Percentiles rank a stretch among this genome's conserved stretches.
Evolutionary conservation across 2,113 vertebrate species (phyloP).

Genomic region (Todiramphus saurophagus): DNA sequence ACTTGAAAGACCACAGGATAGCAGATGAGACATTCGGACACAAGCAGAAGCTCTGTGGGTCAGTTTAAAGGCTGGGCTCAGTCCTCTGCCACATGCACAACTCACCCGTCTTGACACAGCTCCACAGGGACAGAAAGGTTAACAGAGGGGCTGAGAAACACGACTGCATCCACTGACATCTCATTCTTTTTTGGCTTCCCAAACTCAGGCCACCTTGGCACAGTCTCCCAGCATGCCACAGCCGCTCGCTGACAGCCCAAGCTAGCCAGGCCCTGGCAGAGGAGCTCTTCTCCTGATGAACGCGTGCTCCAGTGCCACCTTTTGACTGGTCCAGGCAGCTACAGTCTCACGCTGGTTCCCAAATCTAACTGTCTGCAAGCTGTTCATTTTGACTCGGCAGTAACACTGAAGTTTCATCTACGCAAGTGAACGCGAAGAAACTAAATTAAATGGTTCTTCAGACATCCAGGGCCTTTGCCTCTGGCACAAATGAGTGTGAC

Average conservation of each 20-base stretch:
- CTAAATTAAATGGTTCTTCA: accelerated
- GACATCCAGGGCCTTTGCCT: not conserved
- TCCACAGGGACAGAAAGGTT: accelerated
- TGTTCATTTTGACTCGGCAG: too few species aligned
- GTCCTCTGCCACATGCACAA: not conserved
- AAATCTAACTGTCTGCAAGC: not conserved
- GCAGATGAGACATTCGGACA: not conserved
- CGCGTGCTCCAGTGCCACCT: not conserved
- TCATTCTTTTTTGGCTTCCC: not conserved
- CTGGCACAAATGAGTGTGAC: not conserved
- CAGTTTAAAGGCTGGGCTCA: not conserved
- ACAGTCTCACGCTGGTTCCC: not conserved
- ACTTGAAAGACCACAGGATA: not conserved
- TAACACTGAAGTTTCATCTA: accelerated
- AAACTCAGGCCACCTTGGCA: not conserved
- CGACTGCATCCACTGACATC: not conserved
- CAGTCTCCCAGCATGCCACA: accelerated
- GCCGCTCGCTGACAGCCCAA: accelerated
- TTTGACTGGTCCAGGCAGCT: not conserved
- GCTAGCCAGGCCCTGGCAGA: not conserved
- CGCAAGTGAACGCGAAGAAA: accelerated
- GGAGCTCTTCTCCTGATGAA: not conserved
- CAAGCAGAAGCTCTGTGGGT: not conserved
- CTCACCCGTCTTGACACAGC: not conserved
- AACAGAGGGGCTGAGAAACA: not conserved